These are phyloP conservation scores for Sinocyclocheilus anshuiensis DNA, from an alignment of 2,113 vertebrate genomes.

Conservation along the genomic window DNA sequence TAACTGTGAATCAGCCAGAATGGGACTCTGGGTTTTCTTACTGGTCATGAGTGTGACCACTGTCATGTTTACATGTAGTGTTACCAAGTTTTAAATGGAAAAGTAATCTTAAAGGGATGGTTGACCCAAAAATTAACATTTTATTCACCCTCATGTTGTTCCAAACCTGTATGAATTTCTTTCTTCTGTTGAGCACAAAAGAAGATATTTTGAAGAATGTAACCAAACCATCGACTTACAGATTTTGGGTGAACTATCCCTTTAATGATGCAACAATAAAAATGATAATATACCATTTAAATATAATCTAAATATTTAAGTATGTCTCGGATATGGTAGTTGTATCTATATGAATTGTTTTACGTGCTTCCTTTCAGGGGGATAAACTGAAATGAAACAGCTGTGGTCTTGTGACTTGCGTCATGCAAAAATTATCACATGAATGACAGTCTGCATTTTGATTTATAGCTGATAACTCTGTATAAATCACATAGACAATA, in stretches of 20 bases:
- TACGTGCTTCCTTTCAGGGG: neutral
- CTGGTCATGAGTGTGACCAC: neutral
- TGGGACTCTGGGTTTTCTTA: neutral
- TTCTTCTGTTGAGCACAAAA: neutral
- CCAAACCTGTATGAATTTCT: neutral
- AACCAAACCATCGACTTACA: neutral
- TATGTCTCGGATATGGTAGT: neutral
- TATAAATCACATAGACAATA: neutral
- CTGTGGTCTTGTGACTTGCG: neutral
- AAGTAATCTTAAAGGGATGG: neutral
- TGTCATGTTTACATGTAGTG: neutral
- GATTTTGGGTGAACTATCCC: neutral
- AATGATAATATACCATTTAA: neutral
- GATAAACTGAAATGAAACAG: neutral
- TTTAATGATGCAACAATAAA: neutral
- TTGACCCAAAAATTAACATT: neutral
- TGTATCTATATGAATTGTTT: neutral
- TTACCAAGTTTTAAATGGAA: neutral
- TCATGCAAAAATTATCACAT: neutral
- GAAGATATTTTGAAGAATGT: neutral
- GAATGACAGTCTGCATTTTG: neutral
- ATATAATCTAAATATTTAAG: neutral
- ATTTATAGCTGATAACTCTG: no score
- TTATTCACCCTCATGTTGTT: neutral
- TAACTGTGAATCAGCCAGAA: neutral